Percentiles rank a stretch among this genome's conserved stretches.
These are phyloP conservation scores for Coccyzus lansbergi DNA, from an alignment of 2,797 vertebrate species.

Conservation along the genomic window DNA sequence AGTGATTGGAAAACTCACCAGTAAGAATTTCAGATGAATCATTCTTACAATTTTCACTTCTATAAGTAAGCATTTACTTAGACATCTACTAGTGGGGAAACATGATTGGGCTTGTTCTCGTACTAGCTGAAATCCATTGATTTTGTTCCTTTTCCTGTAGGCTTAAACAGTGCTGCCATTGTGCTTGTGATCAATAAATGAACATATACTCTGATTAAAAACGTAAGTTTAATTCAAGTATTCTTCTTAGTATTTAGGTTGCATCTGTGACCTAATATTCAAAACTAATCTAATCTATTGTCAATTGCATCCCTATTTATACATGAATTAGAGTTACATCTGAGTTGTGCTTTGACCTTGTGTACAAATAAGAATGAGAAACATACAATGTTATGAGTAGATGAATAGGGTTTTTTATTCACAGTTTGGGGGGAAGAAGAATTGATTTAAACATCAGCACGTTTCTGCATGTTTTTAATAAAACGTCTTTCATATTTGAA, in stretches of 20 bases:
- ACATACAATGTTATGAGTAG: background rate
- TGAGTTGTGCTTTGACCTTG: background rate
- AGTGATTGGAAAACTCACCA: background rate
- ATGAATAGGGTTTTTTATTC: background rate
- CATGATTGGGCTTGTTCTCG: background rate
- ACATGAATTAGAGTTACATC: background rate
- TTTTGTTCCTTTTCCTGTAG: background rate
- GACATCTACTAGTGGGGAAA: background rate
- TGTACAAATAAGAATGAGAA: background rate
- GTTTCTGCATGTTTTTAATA: background rate
- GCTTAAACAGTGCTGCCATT: background rate
- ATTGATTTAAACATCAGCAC: background rate
- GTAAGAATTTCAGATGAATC: background rate
- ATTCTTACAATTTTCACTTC: background rate
- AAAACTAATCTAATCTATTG: background rate
- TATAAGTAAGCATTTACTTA: background rate
- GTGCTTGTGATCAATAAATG: background rate
- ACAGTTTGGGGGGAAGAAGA: background rate
- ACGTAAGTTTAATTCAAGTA: background rate
- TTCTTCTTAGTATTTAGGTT: background rate
- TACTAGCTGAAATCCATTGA: background rate
- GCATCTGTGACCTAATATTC: accelerated
- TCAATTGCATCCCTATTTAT: background rate
- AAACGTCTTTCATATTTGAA: background rate
- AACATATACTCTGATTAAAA: background rate